A percentile compares a stretch with the other conserved stretches of the same genome.
Conservation (phyloP, 2,113 vertebrate species). For the Charina bottae region DNA sequence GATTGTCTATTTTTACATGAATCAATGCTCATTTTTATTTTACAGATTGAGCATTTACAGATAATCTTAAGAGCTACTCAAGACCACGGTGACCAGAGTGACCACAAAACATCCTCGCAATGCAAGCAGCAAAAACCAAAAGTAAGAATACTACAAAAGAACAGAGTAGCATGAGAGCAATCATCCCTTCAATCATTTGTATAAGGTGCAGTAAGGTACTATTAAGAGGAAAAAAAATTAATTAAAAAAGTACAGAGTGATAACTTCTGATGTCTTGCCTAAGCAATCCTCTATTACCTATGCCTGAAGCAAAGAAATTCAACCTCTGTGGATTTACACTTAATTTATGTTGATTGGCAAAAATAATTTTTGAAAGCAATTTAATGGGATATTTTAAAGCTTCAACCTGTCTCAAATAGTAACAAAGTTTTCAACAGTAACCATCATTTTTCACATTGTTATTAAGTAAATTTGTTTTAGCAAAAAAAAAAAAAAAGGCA, state of each 20-base stretch:
- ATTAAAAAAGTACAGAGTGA: not conserved
- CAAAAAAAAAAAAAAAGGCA: constrained; percentile 60
- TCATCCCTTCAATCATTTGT: not conserved
- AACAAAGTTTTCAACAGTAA: constrained; percentile 45
- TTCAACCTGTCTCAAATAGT: constrained; percentile 18
- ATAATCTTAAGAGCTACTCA: not conserved
- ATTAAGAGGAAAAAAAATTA: not conserved
- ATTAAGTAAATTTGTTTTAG: constrained; percentile 56
- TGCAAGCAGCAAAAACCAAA: not conserved
- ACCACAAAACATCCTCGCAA: not conserved
- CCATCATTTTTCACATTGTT: constrained; percentile 51
- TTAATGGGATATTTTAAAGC: constrained; percentile 31
- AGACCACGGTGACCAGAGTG: not conserved
- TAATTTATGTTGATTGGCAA: not conserved
- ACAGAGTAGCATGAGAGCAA: not conserved
- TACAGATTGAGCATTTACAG: not conserved
- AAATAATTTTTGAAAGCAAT: not conserved
- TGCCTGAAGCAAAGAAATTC: not conserved
- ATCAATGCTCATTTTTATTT: not conserved
- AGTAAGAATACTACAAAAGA: not conserved
- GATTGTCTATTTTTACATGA: not conserved
- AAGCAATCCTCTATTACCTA: not conserved
- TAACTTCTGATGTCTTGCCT: not conserved
- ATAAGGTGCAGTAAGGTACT: not conserved
- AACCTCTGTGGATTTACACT: constrained; percentile 14